phyloP scores from a whole-genome alignment of 2,888 invertebrate genomes.

The Poecilobothrus nobilitatus region DNA sequence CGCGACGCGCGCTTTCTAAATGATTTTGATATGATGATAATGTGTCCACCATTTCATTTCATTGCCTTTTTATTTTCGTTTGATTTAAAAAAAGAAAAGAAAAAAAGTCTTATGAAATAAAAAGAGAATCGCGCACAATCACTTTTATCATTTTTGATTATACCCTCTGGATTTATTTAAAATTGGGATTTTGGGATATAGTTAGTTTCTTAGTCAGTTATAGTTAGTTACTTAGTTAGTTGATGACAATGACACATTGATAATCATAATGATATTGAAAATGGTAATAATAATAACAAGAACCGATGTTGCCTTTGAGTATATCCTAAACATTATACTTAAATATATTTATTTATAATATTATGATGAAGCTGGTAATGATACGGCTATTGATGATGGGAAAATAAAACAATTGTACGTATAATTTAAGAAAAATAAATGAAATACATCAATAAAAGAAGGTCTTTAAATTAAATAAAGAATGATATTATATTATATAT shows the following conservation, averaged over 20 bases:
- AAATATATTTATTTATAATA: too few relatives aligned
- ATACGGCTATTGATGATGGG: too few relatives aligned
- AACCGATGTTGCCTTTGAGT: background rate
- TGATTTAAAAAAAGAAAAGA: background rate
- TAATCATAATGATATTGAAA: background rate
- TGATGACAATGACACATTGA: background rate
- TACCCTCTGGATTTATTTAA: background rate
- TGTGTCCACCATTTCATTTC: constrained; percentile 1
- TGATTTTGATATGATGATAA: background rate
- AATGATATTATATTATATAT: too few relatives aligned
- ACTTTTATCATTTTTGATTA: constrained; percentile 1
- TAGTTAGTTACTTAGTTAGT: background rate
- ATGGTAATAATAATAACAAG: background rate
- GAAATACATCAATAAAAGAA: too few relatives aligned
- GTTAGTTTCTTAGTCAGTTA: background rate
- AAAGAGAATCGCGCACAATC: background rate
- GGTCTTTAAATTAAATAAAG: too few relatives aligned
- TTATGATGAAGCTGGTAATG: too few relatives aligned
- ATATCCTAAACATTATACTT: too few relatives aligned
- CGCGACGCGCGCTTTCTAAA: too few relatives aligned
- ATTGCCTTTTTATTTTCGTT: background rate
- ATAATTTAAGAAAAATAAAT: too few relatives aligned
- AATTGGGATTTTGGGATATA: background rate
- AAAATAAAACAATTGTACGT: too few relatives aligned
- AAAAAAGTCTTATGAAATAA: too few relatives aligned